Evolutionary conservation across 2,797 vertebrate species (phyloP).

Genomic region (Eulemur mongoz): DNA sequence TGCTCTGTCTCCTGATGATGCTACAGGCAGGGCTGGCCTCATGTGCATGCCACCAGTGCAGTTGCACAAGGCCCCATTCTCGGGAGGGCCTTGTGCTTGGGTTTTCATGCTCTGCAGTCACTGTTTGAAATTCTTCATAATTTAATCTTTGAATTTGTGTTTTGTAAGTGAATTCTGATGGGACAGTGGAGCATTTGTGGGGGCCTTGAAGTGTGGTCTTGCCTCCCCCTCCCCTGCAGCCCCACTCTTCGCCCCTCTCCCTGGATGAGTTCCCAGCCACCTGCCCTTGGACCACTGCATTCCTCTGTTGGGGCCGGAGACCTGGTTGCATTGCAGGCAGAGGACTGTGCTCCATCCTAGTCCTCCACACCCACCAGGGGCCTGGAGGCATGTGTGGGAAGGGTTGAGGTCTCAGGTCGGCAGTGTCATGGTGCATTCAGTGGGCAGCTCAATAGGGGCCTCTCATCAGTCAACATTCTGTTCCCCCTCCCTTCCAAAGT

Average conservation of each 20-base stretch:
- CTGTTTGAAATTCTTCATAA: not conserved
- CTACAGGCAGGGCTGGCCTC: not conserved
- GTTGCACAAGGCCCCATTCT: not conserved
- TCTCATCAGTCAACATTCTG: not conserved
- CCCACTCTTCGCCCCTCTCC: not conserved
- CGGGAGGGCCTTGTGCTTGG: not conserved
- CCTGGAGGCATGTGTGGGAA: not conserved
- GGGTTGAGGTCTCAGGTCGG: not conserved
- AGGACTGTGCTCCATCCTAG: not conserved
- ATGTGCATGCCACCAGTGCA: not conserved
- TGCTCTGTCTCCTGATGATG: not conserved
- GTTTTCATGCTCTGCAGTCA: not conserved
- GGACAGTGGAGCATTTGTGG: not conserved
- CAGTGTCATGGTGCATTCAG: not conserved
- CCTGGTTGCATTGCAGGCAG: not conserved
- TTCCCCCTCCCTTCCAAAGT: not conserved
- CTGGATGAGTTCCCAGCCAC: not conserved
- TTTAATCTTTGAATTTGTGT: slow-evolving; percentile 32
- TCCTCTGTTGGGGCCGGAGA: not conserved
- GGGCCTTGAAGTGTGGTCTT: not conserved
- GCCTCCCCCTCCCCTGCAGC: not conserved
- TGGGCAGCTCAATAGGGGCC: not conserved
- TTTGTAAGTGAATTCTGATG: not conserved
- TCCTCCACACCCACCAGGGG: not conserved
- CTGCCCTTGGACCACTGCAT: not conserved